Evolutionary conservation across 2,113 vertebrate species (phyloP), one percentile per base, ranked within the genome.

Genomic region (Phaetusa simplex): DNA sequence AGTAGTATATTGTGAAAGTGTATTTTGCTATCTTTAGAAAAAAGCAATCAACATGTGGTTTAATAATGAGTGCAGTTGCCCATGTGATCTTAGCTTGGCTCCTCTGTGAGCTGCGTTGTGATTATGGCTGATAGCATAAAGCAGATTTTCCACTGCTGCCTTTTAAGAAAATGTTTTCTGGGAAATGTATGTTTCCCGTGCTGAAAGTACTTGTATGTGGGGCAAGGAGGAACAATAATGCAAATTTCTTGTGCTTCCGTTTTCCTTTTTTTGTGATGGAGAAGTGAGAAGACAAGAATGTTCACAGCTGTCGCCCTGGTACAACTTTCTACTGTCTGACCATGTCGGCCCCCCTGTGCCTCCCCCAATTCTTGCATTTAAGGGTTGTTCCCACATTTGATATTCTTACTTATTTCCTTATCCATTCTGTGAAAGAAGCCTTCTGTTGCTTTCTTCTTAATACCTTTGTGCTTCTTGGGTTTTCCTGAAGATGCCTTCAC

Each of bases 61-160:
- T 94, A 94, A 86, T 95, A 95, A 95, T 91, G 86, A 95, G 88
- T 89, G 84, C 70, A 56, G 73, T 59, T 96, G 86, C 90, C 67
- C 34, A 17, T 61, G 72, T 84, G 88, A 86, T 91, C 80, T 86
- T 93, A 86, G 66, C 55, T 91, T 97, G 94, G 82, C 90, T 93
- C 56, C 77, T 65, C 45, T 92, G 84, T 72, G 86, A 92, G 80
- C 78, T 76, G 53, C 65, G 12, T 87, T 95, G 79, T 87, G 90
- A 65, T 94, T 89, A 65, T 69, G 47, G 62, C 88, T 79, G 91
- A 90, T 34, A 82, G 56, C 81, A 73, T 65, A 90, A 93, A 87
- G 26, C 81, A 91, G 66, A 91, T 95, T 97, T 96, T 92, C 86
- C 83, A 62, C 70, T 79, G 65, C 78, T 59, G 61, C 61, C 64